Conservation (phyloP, 2,888 invertebrate genomes). For the Epinotia demarniana region DNA sequence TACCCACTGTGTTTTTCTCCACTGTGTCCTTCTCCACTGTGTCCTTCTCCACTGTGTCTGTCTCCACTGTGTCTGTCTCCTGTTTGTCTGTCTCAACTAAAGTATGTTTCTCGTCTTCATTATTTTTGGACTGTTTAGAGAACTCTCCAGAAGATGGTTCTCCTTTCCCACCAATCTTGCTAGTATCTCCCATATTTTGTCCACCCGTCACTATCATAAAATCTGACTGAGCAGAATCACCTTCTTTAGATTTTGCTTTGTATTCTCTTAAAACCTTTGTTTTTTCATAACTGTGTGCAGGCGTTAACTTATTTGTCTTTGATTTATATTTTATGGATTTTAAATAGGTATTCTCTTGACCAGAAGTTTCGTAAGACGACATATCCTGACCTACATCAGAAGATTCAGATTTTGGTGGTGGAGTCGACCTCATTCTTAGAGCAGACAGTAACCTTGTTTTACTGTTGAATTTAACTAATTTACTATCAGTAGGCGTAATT, state of each 20-base stretch:
- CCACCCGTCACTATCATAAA: conserved; percentile 6
- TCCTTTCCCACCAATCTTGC: background rate
- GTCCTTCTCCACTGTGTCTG: background rate
- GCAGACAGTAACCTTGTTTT: background rate
- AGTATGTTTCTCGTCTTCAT: background rate
- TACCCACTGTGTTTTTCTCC: no score
- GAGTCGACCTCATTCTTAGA: background rate
- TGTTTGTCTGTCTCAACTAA: background rate
- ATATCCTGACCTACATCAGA: background rate
- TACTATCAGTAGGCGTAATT: background rate
- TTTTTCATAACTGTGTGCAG: background rate
- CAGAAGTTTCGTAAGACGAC: background rate
- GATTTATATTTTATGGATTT: background rate
- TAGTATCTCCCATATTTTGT: background rate
- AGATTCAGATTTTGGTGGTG: background rate
- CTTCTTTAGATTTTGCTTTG: background rate
- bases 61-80: background rate
- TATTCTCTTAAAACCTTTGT: background rate
- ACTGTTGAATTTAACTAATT: background rate
- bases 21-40: background rate
- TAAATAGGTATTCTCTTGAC: background rate
- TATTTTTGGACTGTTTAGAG: background rate
- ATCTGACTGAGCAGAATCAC: background rate
- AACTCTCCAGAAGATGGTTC: background rate
- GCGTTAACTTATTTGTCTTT: background rate